phyloP scores from a whole-genome alignment of 2,888 invertebrate genomes.

The Hydriomena furcata region DNA sequence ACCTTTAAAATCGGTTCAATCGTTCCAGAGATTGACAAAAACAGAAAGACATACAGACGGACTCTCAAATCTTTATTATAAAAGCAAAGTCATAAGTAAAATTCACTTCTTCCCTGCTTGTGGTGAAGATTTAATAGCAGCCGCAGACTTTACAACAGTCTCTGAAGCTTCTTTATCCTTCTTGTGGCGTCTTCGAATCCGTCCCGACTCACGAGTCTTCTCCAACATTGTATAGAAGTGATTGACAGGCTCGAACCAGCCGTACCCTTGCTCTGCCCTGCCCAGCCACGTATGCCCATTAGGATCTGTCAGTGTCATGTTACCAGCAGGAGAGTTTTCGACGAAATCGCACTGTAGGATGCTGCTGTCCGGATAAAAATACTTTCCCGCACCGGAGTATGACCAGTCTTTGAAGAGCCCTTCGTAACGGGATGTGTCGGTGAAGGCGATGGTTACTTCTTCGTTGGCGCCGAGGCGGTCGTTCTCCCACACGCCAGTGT shows the following conservation, averaged over 20 bases:
- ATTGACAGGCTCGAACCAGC: slow-evolving; percentile 69
- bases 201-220: slow-evolving; percentile 41
- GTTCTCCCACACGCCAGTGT: slow-evolving; percentile 81
- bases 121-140: background rate
- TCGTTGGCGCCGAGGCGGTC: slow-evolving; percentile 72
- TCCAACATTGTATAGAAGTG: slow-evolving; percentile 68
- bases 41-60: no score
- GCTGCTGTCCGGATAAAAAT: slow-evolving; percentile 78
- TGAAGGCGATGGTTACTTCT: slow-evolving; percentile 62
- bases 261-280: slow-evolving; percentile 61
- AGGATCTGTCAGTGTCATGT: slow-evolving; percentile 72
- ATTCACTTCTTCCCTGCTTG: background rate
- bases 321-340: slow-evolving; percentile 76
- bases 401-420: slow-evolving; percentile 76
- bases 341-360: slow-evolving; percentile 71
- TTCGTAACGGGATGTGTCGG: slow-evolving; percentile 74
- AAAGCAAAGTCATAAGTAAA: no score
- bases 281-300: slow-evolving; percentile 82
- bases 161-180: background rate
- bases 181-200: slow-evolving; percentile 30
- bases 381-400: slow-evolving; percentile 76
- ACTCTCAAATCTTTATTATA: no score
- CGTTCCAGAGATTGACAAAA: no score
- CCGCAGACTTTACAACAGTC: background rate
- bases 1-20: no score